A percentile compares a stretch with the other conserved stretches of the same genome.
phyloP scores from a whole-genome alignment of 2,888 invertebrate species.

The Megaustenia siamemsis region DNA sequence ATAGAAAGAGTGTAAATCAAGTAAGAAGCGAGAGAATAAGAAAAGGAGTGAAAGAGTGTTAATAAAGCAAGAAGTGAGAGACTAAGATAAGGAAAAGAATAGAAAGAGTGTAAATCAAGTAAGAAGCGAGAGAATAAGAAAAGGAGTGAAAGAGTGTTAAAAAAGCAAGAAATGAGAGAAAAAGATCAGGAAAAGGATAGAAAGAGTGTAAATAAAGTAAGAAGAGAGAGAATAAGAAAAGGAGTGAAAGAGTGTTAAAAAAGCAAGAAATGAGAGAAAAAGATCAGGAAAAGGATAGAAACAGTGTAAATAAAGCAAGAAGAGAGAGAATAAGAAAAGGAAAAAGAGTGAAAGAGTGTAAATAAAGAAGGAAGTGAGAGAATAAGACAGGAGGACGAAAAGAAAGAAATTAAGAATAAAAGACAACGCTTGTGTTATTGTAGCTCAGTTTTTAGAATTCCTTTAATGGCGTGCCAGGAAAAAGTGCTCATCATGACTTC shows the following conservation, averaged over 20 bases:
- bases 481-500: slow-evolving; percentile 7
- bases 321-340: no score
- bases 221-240: background rate
- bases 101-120: background rate
- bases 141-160: no score
- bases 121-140: background rate
- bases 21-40: background rate
- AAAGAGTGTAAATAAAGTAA: background rate
- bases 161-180: no score
- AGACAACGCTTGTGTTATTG: background rate
- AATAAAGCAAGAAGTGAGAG: no score
- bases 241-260: no score
- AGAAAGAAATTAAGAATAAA: slow-evolving; percentile 14
- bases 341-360: background rate
- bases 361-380: background rate
- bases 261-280: no score
- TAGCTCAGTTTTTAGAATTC: background rate
- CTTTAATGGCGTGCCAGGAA: slow-evolving; percentile 18
- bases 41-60: no score
- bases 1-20: no score
- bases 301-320: no score
- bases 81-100: no score
- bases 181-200: no score
- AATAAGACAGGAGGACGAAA: background rate
- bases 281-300: no score